These are phyloP conservation scores for Alauda arvensis DNA, from an alignment of 2,797 vertebrate genomes.

Conservation along the genomic window DNA sequence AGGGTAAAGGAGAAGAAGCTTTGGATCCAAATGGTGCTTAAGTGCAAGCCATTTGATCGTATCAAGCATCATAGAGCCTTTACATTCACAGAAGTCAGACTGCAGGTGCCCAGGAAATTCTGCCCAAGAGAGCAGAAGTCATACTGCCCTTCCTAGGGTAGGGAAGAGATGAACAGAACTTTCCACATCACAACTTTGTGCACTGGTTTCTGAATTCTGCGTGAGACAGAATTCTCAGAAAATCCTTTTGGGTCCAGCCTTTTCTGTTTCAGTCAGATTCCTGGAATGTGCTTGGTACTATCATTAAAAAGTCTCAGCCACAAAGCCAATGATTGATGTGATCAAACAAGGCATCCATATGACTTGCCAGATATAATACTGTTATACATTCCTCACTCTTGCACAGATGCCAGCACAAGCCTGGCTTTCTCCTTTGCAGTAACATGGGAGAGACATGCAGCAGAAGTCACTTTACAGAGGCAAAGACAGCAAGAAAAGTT, in stretches of 20 bases:
- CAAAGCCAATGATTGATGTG: conserved; percentile 20
- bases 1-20: background rate
- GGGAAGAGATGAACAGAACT: background rate
- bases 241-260: background rate
- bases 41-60: background rate
- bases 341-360: conserved; percentile 30
- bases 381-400: conserved; percentile 2
- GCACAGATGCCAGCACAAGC: conserved; percentile 25
- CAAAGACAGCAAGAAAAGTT: background rate
- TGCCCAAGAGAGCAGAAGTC: background rate
- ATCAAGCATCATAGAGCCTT: background rate
- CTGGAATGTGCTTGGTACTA: background rate
- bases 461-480: background rate
- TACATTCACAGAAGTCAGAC: background rate
- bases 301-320: background rate
- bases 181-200: background rate
- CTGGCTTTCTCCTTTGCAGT: background rate
- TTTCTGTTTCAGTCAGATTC: background rate
- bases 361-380: conserved; percentile 34
- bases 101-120: background rate
- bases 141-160: background rate
- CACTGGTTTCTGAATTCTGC: background rate
- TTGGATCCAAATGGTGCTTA: background rate
- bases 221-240: background rate
- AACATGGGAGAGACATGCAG: background rate